Percentiles rank a stretch among this genome's conserved stretches.
phyloP scores from a whole-genome alignment of 2,888 invertebrate species.

The Heliconius cydno region DNA sequence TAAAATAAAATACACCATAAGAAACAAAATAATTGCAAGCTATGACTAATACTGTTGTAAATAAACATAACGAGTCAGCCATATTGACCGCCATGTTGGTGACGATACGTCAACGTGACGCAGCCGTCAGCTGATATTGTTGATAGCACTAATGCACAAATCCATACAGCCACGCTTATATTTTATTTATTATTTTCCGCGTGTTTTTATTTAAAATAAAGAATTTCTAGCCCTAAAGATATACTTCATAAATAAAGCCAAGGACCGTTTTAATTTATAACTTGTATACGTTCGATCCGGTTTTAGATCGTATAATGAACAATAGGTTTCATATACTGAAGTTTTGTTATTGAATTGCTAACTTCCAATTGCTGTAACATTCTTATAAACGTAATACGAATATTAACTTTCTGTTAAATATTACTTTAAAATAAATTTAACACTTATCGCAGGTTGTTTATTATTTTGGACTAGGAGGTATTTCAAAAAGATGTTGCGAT shows the following conservation, averaged over 20 bases:
- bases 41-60: constrained; percentile 62
- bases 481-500: not conserved
- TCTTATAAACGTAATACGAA: not conserved
- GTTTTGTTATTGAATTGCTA: constrained; percentile 62
- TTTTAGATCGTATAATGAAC: constrained; percentile 58
- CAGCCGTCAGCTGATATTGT: constrained; percentile 69
- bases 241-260: constrained; percentile 7
- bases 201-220: constrained; percentile 37
- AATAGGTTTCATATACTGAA: constrained; percentile 56
- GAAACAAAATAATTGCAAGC: constrained; percentile 15
- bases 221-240: constrained; percentile 19
- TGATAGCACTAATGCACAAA: constrained; percentile 49
- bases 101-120: constrained; percentile 70
- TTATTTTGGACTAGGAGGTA: not conserved
- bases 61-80: constrained; percentile 70
- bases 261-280: constrained; percentile 33
- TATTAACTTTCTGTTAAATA: not conserved
- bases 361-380: constrained; percentile 42
- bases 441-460: not conserved
- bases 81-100: constrained; percentile 73
- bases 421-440: not conserved
- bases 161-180: constrained; percentile 37
- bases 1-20: constrained; percentile 5
- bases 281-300: constrained; percentile 50
- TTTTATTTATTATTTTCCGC: constrained; percentile 42